phyloP scores from a whole-genome alignment of 1,140 invertebrate genomes.

The Cydia amplana region DNA sequence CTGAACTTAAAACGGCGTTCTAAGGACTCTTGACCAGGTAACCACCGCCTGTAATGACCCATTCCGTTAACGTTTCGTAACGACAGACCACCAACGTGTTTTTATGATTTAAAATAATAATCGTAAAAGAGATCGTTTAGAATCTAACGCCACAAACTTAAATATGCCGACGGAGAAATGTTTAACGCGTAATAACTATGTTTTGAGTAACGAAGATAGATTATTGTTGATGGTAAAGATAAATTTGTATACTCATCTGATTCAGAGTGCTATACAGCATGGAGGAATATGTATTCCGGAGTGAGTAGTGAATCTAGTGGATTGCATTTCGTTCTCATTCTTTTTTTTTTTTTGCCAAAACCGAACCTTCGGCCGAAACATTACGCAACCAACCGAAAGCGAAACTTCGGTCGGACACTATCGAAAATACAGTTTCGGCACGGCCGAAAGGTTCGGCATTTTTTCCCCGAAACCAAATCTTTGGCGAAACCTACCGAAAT shows the following conservation, averaged over 20 bases:
- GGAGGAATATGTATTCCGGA: too few species aligned
- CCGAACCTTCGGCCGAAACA: too few species aligned
- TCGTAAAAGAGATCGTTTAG: constrained; percentile 40
- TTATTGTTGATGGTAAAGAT: not conserved
- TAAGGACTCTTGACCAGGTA: constrained; percentile 16
- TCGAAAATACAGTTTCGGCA: too few species aligned
- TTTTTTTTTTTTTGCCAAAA: too few species aligned
- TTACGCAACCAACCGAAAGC: too few species aligned
- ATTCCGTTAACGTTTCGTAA: constrained; percentile 28
- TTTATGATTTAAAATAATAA: constrained; percentile 42
- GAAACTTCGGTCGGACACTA: too few species aligned
- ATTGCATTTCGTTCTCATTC: too few species aligned
- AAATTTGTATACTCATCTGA: constrained; percentile 33
- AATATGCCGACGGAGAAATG: not conserved
- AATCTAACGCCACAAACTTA: constrained; percentile 41
- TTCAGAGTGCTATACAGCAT: constrained; percentile 42
- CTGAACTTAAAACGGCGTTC: not conserved
- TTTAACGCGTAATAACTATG: not conserved
- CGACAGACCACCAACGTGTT: constrained; percentile 42
- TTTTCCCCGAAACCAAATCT: too few species aligned
- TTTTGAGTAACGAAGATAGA: too few species aligned
- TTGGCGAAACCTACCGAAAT: too few species aligned
- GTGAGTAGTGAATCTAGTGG: too few species aligned
- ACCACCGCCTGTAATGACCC: constrained; percentile 37
- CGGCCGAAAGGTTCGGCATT: too few species aligned